Base-by-base conservation (phyloP, 2,113 vertebrate genomes). In the Hemichromis elongatus region DNA sequence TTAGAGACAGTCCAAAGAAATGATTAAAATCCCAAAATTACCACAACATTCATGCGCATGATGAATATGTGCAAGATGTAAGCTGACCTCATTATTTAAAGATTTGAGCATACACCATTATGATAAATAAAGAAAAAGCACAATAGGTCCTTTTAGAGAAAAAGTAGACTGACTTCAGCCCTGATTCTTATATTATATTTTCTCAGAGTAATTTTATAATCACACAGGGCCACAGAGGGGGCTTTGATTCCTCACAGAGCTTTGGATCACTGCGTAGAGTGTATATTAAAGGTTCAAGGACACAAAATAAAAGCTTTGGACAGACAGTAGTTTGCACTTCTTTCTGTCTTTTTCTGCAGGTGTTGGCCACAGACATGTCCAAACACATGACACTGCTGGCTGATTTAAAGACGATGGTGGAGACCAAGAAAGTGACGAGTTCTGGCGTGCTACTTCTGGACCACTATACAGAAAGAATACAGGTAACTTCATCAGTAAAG, bases 391-490 rank as follows among this genome's bases (percentile, higher is more conserved):
- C 96, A 19, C 94, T 98, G 14, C 91, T 98, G 92, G 97, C 96
- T 0, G 97, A 98, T 47, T 93, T 98, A 84, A 98, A 98, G 92
- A 98, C 98, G 11, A 98, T 98, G 98, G 98, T 98, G 93, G 98
- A 98, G 92, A 98, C 98, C 57, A 98, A 98, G 95, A 98, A 98
- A 90, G 97, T 98, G 94, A 98, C 98, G 2, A 98, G 97, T 77
- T 96, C 97, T 5, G 98, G 98, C 0, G 97, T 98, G 50, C 91
- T 98, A 52, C 95, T 98, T 77, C 93, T 98, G 89, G 98, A 98
- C 89, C 97, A 98, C 92, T 98, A 98, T 86, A 97, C 96, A 0
- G 98, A 98, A 40, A 90, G 97, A 6, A 97, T 97, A 90, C 97
- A 98, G 97, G 98, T 98, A 88, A 63, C 14, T n/a, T 19, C 5